Conservation (phyloP, 2,797 vertebrate genomes). For the Crypturellus tataupa region DNA sequence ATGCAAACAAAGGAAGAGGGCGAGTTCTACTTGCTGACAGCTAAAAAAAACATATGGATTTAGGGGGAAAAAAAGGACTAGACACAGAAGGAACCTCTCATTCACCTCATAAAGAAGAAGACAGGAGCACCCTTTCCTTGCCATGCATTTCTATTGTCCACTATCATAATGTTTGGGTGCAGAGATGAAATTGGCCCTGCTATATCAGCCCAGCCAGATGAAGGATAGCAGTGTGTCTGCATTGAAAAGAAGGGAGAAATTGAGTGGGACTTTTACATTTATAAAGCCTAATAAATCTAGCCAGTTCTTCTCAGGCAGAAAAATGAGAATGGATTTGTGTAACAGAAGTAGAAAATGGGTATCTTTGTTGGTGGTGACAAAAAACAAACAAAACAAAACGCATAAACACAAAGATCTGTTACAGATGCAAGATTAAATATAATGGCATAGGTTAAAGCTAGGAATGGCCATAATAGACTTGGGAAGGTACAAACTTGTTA, state of each 20-base stretch:
- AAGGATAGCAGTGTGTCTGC: neutral
- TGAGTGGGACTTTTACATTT: slow-evolving; percentile 8
- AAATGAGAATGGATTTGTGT: slow-evolving; percentile 17
- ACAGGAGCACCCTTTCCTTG: slow-evolving; percentile 22
- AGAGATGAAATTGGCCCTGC: slow-evolving; percentile 50
- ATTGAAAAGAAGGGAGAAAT: neutral
- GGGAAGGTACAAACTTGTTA: neutral
- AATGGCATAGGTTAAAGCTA: neutral
- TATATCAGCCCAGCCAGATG: slow-evolving; percentile 30
- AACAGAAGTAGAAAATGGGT: neutral
- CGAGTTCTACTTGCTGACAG: slow-evolving; percentile 1
- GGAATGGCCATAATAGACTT: neutral
- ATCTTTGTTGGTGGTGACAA: neutral
- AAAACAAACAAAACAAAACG: neutral
- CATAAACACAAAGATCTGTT: neutral
- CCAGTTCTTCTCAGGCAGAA: neutral
- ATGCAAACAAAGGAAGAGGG: neutral
- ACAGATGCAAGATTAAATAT: neutral
- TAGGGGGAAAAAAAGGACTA: neutral
- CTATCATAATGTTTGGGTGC: slow-evolving; percentile 12
- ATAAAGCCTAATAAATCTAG: neutral
- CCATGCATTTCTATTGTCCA: slow-evolving; percentile 18
- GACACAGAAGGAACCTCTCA: slow-evolving; percentile 32
- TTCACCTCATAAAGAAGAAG: slow-evolving; percentile 41
- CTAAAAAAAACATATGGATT: neutral